Evolutionary conservation across 2,888 invertebrate genomes (phyloP), one percentile per base, ranked within the genome.

Genomic region (Drosophila fulvimacula): DNA sequence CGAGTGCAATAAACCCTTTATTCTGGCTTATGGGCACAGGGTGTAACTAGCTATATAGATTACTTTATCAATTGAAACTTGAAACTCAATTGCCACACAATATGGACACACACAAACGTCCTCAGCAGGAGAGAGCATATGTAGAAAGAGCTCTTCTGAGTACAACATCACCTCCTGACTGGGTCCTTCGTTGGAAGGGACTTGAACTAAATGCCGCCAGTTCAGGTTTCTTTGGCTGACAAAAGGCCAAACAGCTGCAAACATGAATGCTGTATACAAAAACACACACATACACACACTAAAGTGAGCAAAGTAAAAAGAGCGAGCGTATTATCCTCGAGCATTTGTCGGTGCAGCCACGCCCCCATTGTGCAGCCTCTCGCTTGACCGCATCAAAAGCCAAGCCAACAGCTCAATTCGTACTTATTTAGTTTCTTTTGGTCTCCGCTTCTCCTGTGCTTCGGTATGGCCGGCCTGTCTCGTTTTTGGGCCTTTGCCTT

Each of bases 351-450:
- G 39, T 30, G 30, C 39, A 19, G 3, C 17, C 19, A 17, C 11
- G 2, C 41, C 38, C 32, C 32, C 38, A n/a, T 19, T 44, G 30
- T 5, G 13, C 13, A n/a, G 32, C 49, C 69, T 62, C 48, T 55
- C 59, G 73, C 78, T 68, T 76, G 87, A 83, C 82, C 87, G 79
- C 84, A 86, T 79, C 82, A 74, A 81, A 83, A 83, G 87, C 67
- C 72, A 86, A 69, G 81, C 56, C 69, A 69, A 70, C 69, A 57
- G 64, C 71, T 82, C 77, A 81, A 69, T 59, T 85, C 63, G 65
- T 63, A 69, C 57, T 69, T 73, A 62, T 78, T 70, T 60, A 46
- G 42, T 79, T 73, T 63, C 51, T 46, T 58, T 42, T 56, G 36
- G 10, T 21, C 41, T 19, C 10, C 19, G 51, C 36, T 7, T 32